Conservation (phyloP, 2,888 invertebrate species). For the Chironomus tentans region DNA sequence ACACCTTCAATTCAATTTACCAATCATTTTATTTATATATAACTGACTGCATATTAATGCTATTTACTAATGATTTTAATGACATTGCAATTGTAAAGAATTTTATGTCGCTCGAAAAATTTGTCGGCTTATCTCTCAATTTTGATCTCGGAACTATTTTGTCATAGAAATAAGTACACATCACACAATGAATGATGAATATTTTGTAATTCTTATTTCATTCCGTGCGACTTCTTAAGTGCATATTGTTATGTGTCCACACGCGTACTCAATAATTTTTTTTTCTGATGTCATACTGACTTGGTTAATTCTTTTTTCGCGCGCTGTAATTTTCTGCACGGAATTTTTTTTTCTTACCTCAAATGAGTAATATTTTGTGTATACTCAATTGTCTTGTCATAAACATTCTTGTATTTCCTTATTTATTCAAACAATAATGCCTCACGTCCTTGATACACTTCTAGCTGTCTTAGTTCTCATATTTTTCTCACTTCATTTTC, state of each 20-base stretch:
- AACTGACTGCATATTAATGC: neutral
- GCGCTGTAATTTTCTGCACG: neutral
- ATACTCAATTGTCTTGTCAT: constrained; percentile 14
- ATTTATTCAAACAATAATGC: neutral
- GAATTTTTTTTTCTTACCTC: too few relatives aligned
- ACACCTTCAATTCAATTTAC: constrained; percentile 25
- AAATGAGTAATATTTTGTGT: too few relatives aligned
- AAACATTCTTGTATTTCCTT: constrained; percentile 15
- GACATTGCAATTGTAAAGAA: neutral
- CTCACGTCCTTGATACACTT: constrained; percentile 10
- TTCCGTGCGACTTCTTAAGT: neutral
- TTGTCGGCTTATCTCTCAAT: constrained; percentile 9
- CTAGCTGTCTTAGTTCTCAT: neutral
- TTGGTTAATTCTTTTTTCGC: neutral
- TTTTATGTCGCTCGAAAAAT: neutral
- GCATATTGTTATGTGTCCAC: neutral
- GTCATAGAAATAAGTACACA: too few relatives aligned
- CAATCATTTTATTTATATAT: constrained; percentile 18
- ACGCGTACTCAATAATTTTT: neutral
- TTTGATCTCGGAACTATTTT: neutral
- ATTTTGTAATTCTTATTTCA: neutral
- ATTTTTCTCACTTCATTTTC: too few relatives aligned
- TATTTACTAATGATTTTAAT: neutral
- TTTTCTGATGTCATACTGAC: too few relatives aligned
- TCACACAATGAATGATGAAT: neutral